Evolutionary conservation across 2,113 vertebrate species (phyloP), one percentile per base, ranked within the genome.

Genomic region (Sphaerodactylus townsendi): DNA sequence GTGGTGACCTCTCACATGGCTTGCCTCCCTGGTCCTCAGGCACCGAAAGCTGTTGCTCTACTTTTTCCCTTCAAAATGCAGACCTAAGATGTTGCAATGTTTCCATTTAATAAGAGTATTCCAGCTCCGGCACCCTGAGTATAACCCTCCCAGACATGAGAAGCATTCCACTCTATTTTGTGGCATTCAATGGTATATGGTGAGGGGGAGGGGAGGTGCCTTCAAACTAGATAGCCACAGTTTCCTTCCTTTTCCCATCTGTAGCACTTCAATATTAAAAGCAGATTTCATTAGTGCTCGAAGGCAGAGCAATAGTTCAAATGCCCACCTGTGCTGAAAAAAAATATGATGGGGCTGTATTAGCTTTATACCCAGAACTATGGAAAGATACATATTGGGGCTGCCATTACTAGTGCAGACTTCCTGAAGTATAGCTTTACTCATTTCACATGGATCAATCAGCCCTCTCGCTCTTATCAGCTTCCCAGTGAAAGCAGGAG

Each of bases 1-100:
- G 44, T 44, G 69, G 15, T 5, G 48, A 6, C 64, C 69, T 76
- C 44, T 91, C 37, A 23, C 11, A 15, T 9, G 37, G 33, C 59
- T 65, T 50, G 62, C 33, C 25, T 68, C 72, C 50, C 76, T 4
- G 70, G 69, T 71, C 86, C 86, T 89, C 33, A 71, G 83, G 92
- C 66, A 78, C 39, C 30, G 35, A 85, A 93, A 77, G 79, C n/a
- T 85, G 83, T 19, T 82, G 35, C 44, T 82, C 87, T 35, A 19
- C 83, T 92, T 81, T 91, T 87, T 84, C 80, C 91, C 70, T 90
- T 85, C 78, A 78, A 71, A 90, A 71, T 78, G 72, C 80, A 86
- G 1, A 73, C 23, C 46, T 46, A 90, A 87, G 3, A 37, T 81
- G 86, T 90, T 82, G 85, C 1, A 66, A 2, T 21, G 33, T 80